Evolutionary conservation across 2,797 vertebrate genomes (phyloP).

Genomic region (Anabas testudineus): DNA sequence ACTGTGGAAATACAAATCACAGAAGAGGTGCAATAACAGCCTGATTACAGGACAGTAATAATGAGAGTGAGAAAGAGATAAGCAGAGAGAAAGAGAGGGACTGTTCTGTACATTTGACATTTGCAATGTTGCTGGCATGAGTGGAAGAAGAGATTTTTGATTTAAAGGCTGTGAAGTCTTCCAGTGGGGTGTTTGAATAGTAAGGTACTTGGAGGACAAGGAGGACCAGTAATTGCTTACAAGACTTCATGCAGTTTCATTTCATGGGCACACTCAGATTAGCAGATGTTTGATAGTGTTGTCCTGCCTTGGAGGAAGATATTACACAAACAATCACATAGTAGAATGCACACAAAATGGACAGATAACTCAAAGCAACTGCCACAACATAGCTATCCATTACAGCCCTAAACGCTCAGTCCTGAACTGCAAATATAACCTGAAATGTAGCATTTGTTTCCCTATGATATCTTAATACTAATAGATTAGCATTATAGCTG

Average conservation of each 20-base stretch:
- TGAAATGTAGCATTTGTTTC: conserved; percentile 26
- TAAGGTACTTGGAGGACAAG: conserved; percentile 37
- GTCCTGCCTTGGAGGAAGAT: conserved; percentile 57
- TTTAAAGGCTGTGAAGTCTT: conserved; percentile 46
- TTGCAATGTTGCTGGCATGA: conserved; percentile 43
- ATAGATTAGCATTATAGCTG: conserved; percentile 28
- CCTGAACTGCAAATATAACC: conserved; percentile 32
- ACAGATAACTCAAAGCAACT: conserved; percentile 41
- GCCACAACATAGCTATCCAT: conserved; percentile 47
- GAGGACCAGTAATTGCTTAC: conserved; percentile 55
- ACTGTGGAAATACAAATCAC: conserved; percentile 65
- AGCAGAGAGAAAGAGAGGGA: conserved; percentile 13
- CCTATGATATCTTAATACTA: conserved; percentile 20
- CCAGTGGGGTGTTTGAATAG: conserved; percentile 26
- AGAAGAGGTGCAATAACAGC: conserved; percentile 67
- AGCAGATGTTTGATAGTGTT: conserved; percentile 70
- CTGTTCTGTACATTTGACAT: conserved; percentile 42
- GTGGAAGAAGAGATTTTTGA: conserved; percentile 49
- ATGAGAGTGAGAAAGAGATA: conserved; percentile 33
- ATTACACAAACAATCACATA: conserved; percentile 59
- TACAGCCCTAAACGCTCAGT: conserved; percentile 40
- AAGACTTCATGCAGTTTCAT: conserved; percentile 58
- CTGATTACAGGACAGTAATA: conserved; percentile 66
- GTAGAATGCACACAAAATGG: conserved; percentile 52
- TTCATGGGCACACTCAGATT: conserved; percentile 65